Evolutionary conservation across 2,888 invertebrate species (phyloP).

Genomic region (Meiosimyza platycephala): DNA sequence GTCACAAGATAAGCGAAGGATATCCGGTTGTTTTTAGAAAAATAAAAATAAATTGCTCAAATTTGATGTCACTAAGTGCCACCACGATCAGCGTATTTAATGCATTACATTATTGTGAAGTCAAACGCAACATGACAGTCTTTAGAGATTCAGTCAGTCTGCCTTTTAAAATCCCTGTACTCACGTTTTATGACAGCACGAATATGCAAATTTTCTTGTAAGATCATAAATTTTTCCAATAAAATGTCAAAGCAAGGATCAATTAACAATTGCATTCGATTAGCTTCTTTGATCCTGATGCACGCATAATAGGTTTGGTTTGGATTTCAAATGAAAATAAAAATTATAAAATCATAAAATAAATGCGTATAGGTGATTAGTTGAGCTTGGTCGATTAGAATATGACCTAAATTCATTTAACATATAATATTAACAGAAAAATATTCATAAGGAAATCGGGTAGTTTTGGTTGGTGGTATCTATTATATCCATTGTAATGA

Average conservation of each 20-base stretch:
- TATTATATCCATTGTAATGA: too few relatives aligned
- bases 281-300: conserved; percentile 23
- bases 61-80: background rate
- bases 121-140: background rate
- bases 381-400: too few relatives aligned
- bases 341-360: too few relatives aligned
- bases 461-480: too few relatives aligned
- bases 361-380: too few relatives aligned
- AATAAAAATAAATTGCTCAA: conserved; percentile 7
- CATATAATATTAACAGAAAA: too few relatives aligned
- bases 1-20: conserved; percentile 17
- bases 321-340: background rate
- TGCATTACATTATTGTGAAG: background rate
- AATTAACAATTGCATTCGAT: conserved; percentile 8
- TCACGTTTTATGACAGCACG: background rate
- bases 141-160: background rate
- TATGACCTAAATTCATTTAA: too few relatives aligned
- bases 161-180: background rate
- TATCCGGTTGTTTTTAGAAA: conserved; percentile 22
- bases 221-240: background rate
- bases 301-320: background rate
- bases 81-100: background rate
- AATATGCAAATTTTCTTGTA: conserved; percentile 11
- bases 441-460: too few relatives aligned
- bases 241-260: background rate